These are phyloP conservation scores for Salvelinus fontinalis DNA, from an alignment of 2,113 vertebrate species.

Conservation along the genomic window DNA sequence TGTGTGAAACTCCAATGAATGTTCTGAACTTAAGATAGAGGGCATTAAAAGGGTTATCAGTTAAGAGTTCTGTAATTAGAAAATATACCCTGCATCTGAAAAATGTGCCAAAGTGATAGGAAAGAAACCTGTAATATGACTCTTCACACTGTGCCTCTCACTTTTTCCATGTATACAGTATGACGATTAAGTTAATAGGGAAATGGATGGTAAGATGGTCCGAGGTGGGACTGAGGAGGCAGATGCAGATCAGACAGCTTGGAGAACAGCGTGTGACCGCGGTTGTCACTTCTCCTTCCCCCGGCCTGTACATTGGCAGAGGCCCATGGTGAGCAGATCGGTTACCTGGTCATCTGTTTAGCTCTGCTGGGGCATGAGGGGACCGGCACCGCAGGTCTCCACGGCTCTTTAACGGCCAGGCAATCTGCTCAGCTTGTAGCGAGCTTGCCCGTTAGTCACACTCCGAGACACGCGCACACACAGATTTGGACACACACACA, in stretches of 20 bases:
- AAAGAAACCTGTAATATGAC: conserved; percentile 29
- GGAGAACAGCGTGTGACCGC: conserved; percentile 71
- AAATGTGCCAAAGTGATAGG: neutral
- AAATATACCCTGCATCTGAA: no score
- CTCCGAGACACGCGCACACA: neutral
- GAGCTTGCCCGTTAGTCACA: conserved; percentile 44
- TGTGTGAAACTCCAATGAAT: no score
- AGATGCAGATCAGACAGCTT: conserved; percentile 70
- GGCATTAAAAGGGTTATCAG: no score
- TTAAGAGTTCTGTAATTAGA: conserved; percentile 16
- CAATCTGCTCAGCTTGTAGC: conserved; percentile 65
- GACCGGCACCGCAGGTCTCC: conserved; percentile 48
- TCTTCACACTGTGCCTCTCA: no score
- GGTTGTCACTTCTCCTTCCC: conserved; percentile 68
- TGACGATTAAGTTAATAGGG: neutral
- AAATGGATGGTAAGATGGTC: neutral
- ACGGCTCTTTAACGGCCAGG: conserved; percentile 75
- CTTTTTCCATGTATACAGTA: neutral
- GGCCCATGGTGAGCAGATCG: conserved; percentile 52
- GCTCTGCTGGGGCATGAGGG: conserved; percentile 41
- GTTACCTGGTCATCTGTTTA: conserved; percentile 72
- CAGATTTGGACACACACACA: neutral
- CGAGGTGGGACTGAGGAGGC: neutral
- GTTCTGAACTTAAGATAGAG: no score
- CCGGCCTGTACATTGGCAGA: conserved; percentile 53